phyloP scores from a whole-genome alignment of 2,888 invertebrate species.

The Protonemura montana region DNA sequence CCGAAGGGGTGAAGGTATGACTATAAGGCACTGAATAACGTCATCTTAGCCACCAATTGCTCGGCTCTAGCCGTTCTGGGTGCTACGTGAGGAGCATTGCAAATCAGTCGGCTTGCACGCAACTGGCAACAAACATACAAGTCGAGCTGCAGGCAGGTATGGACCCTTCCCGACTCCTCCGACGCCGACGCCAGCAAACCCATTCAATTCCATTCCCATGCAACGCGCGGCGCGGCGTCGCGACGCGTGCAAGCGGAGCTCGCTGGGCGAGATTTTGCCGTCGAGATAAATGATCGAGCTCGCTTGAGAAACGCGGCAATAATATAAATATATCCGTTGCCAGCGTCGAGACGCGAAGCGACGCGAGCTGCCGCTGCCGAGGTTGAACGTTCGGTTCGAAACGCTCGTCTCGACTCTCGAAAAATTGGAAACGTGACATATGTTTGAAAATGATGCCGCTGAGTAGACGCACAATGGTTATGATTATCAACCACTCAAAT shows the following conservation, averaged over 20 bases:
- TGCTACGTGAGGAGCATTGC: slow-evolving; percentile 4
- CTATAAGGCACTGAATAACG: slow-evolving; percentile 26
- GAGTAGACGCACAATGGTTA: background rate
- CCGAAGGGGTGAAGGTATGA: background rate
- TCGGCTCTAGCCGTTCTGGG: background rate
- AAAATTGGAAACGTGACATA: background rate
- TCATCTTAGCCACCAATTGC: slow-evolving; percentile 28
- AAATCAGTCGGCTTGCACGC: background rate
- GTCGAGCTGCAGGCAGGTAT: background rate
- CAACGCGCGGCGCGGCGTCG: background rate
- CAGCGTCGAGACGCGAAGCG: too few species aligned
- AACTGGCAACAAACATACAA: background rate
- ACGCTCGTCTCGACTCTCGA: background rate
- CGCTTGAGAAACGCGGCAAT: background rate
- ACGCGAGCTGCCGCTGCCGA: background rate
- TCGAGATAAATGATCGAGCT: slow-evolving; percentile 7
- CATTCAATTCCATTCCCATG: slow-evolving; percentile 12
- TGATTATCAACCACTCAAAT: background rate
- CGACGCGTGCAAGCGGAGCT: background rate
- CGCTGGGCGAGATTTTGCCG: background rate
- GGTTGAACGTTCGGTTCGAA: background rate
- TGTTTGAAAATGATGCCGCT: background rate
- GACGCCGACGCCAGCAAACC: background rate
- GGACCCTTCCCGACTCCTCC: background rate
- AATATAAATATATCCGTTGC: background rate